Evolutionary conservation across 2,113 vertebrate species (phyloP), one percentile per base, ranked within the genome.

Genomic region (Atherinomorus stipes): DNA sequence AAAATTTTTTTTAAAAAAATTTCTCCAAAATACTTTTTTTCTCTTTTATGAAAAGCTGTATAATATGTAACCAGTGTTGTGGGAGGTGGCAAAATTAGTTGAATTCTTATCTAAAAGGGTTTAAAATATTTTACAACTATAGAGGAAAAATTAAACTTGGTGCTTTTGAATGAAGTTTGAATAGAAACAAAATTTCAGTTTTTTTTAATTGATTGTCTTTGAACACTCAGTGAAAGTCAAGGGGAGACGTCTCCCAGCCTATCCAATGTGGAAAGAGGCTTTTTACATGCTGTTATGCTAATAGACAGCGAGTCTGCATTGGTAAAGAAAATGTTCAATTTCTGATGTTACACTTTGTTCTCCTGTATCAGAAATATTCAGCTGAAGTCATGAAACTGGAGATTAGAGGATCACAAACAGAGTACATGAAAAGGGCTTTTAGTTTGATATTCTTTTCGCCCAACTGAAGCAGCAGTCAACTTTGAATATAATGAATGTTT

Each of bases 141-240:
- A 23, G 8, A 18, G 42, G 1, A 53, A 56, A 26, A 15, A 19
- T 51, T 16, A 56, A 50, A 21, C 21, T 19, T 2, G 4, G 1
- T 53, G 40, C 15, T 54, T 56, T 50, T 26, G 4, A 22, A 28
- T 37, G 50, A 49, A 4, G 11, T 19, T 34, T 37, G 5, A 44
- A 69, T 51, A 69, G 37, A 71, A 60, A 37, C 18, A 25, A 37
- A n/a, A 19, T 26, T 23, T 38, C 11, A 56, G 38, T 38, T 28
- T n/a, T 28, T 53, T 59, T 11, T 13, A 26, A 37, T 62, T 57
- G 5, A 60, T 4, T 18, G 19, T 38, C 23, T 5, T n/a, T 1
- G 23, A 50, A 25, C 34, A 28, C 22, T 67, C 51, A 15, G 11
- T 44, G 21, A 10, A 50, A 25, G 37, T 72, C 52, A 68, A 56